phyloP scores from a whole-genome alignment of 2,888 invertebrate species.

The Tuta absoluta region DNA sequence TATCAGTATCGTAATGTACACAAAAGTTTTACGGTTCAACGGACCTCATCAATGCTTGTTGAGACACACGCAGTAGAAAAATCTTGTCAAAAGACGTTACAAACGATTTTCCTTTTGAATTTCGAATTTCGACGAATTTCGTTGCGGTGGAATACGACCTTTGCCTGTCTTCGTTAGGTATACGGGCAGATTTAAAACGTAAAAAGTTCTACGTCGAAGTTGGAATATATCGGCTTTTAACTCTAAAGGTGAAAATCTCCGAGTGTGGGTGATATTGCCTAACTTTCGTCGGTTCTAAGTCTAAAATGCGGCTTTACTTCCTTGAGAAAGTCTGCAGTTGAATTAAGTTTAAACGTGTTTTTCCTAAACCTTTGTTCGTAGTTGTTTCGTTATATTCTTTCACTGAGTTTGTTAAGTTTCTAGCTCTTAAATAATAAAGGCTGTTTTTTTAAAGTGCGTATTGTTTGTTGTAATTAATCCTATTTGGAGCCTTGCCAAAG shows the following conservation, averaged over 20 bases:
- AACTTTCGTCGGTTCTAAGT: slow-evolving; percentile 5
- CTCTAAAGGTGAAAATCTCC: slow-evolving; percentile 13
- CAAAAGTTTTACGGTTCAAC: slow-evolving; percentile 2
- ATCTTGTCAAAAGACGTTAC: slow-evolving; percentile 33
- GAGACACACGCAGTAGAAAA: slow-evolving; percentile 41
- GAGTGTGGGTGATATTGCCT: slow-evolving; percentile 14
- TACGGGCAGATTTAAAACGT: slow-evolving; percentile 15
- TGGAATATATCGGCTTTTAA: slow-evolving; percentile 18
- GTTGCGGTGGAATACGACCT: not conserved
- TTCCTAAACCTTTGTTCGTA: not conserved
- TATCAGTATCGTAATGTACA: not conserved
- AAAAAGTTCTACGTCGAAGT: slow-evolving; percentile 14
- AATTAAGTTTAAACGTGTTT: slow-evolving; percentile 10
- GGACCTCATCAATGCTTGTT: slow-evolving; percentile 41
- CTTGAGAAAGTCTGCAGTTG: not conserved
- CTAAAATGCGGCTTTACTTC: slow-evolving; percentile 8
- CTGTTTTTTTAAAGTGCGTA: too few relatives aligned
- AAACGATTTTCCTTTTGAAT: slow-evolving; percentile 38
- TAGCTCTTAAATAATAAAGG: too few relatives aligned
- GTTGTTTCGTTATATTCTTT: not conserved
- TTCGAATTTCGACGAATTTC: not conserved
- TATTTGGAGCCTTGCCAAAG: too few relatives aligned
- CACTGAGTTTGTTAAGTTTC: not conserved
- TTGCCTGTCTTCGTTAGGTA: slow-evolving; percentile 9
- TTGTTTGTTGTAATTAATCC: too few relatives aligned